Evolutionary conservation across 1,140 invertebrate genomes (phyloP).

Genomic region (Vanessa atalanta): DNA sequence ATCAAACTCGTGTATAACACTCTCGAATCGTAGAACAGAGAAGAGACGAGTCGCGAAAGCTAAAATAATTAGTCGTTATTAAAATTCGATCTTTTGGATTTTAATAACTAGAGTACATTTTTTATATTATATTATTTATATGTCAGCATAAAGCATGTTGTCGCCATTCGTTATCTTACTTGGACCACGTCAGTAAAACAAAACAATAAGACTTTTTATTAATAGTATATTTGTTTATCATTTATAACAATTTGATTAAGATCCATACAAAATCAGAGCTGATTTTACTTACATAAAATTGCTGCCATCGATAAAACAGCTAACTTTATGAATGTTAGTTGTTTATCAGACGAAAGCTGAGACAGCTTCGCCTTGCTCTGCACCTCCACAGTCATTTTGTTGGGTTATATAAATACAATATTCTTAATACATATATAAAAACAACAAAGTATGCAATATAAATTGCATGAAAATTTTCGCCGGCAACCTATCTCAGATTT

Average conservation of each 20-base stretch:
- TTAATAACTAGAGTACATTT: neutral
- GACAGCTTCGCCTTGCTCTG: slow-evolving; percentile 60
- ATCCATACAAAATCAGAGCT: neutral
- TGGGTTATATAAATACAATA: slow-evolving; percentile 12
- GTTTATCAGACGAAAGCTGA: slow-evolving; percentile 87
- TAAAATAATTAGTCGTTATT: slow-evolving; percentile 70
- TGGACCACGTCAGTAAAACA: slow-evolving; percentile 43
- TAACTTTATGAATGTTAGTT: slow-evolving; percentile 96
- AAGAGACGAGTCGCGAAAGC: slow-evolving; percentile 97
- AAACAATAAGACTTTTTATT: neutral
- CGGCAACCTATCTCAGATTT: slow-evolving; percentile 65
- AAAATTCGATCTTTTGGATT: neutral
- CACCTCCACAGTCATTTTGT: slow-evolving; percentile 67
- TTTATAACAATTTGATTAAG: neutral
- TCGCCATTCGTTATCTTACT: slow-evolving; percentile 26
- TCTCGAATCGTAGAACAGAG: slow-evolving; percentile 98
- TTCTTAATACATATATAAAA: slow-evolving; percentile 37
- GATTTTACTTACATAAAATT: slow-evolving; percentile 91
- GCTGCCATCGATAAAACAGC: slow-evolving; percentile 94
- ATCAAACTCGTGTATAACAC: slow-evolving; percentile 99
- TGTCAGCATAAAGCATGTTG: slow-evolving; percentile 18
- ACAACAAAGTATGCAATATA: slow-evolving; percentile 33
- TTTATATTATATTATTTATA: neutral
- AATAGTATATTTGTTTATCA: neutral
- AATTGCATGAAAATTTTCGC: slow-evolving; percentile 50